Base-by-base conservation (phyloP, 2,888 invertebrate genomes). In the Emmelina monodactyla region DNA sequence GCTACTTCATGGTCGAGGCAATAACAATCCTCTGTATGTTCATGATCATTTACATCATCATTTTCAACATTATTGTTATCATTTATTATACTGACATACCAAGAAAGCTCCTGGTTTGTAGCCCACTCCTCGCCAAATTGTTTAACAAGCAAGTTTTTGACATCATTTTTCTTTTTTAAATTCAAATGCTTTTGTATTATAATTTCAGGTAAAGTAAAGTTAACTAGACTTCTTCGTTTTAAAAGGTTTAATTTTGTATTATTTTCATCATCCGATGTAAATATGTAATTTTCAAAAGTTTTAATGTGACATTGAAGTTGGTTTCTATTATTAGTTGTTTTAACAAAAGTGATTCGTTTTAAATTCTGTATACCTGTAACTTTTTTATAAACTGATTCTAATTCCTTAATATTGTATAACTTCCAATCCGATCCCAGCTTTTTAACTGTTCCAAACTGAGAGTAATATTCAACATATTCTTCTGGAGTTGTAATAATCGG, bases 161-260 rank as follows among this genome's bases (percentile, higher is more conserved):
- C 30, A 30, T 30, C 30, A 14, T 30, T 30, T 30, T 30, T 30
- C 30, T 30, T 30, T 30, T 30, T 30, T 30, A 30, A 30, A 30
- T 30, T 7, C 30, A 30, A 10, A 30, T 30, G 30, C 13, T 30
- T 30, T 30, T 30, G 30, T 30, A 30, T 30, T 30, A 13, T 14
- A 30, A 30, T 30, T 30, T 30, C 30, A 30, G 30, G 25, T 25
- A 25, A 25, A 25, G 13, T 30, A 30, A 30, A 30, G 30, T 30
- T 30, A 30, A 6, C 30, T 30, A 30, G 30, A 30, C 30, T 30
- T 30, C 25, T 25, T 25, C 6, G 25, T 25, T 25, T 25, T 25
- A 25, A 10, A 25, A 25, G 25, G 25, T 25, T 25, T 25, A 25
- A 25, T 25, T 25, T 25, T 25, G 25, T 25, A 25, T 25, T 25